A percentile compares a stretch with the other conserved stretches of the same genome.
These are phyloP conservation scores for Hofmannophila pseudospretella DNA, from an alignment of 2,888 invertebrate species.

Conservation along the genomic window DNA sequence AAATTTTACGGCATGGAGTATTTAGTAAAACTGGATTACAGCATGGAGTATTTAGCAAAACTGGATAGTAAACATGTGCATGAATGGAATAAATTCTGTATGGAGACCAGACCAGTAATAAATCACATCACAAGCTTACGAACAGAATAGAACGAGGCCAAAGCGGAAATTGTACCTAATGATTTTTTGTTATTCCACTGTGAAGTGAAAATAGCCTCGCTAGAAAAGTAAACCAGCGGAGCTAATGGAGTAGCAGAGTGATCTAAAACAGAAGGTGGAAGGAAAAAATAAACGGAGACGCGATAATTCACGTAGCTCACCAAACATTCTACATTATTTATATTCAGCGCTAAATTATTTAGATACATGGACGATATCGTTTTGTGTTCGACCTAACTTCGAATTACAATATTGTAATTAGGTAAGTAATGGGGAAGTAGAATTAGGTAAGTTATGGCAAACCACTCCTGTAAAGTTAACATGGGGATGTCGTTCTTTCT, in stretches of 20 bases:
- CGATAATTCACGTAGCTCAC: conserved; percentile 28
- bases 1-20: no score
- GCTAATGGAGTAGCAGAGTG: conserved; percentile 77
- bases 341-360: not conserved
- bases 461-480: no score
- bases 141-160: conserved; percentile 5
- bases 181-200: conserved; percentile 2
- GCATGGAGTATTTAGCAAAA: no score
- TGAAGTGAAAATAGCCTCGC: conserved; percentile 9
- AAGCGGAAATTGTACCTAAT: conserved; percentile 2
- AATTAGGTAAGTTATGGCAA: no score
- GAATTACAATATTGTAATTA: not conserved
- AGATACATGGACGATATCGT: not conserved
- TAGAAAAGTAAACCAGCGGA: conserved; percentile 45
- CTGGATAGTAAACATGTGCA: no score
- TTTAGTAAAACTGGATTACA: no score
- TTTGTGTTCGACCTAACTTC: not conserved
- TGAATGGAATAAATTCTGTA: no score
- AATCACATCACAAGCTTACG: no score
- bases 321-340: conserved; percentile 27
- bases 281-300: conserved; percentile 46
- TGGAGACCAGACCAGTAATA: no score
- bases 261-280: conserved; percentile 66
- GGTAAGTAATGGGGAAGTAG: no score
- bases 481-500: no score